Evolutionary conservation across 2,113 vertebrate species (phyloP).

Genomic region (Pseudois nayaur): DNA sequence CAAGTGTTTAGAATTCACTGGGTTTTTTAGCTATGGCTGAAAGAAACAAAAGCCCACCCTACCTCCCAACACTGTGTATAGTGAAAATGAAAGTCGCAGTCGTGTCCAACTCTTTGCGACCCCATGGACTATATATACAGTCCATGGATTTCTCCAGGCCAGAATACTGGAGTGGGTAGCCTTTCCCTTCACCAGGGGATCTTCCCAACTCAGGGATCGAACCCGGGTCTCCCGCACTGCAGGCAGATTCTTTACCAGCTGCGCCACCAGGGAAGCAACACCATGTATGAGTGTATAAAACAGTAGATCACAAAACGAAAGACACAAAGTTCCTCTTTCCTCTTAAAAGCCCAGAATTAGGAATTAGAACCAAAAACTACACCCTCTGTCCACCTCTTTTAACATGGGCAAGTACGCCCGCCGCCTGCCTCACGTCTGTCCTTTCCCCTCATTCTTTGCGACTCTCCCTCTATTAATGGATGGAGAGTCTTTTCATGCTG

Average conservation of each 20-base stretch:
- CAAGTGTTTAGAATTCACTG: background rate
- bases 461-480: background rate
- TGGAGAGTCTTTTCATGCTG: background rate
- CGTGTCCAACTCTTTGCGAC: too few species aligned
- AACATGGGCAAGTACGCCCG: rapidly evolving
- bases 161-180: too few species aligned
- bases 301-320: background rate
- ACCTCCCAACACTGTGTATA: background rate
- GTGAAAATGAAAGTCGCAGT: too few species aligned
- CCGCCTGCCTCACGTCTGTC: background rate
- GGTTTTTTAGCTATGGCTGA: background rate
- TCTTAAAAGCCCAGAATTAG: background rate
- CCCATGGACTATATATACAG: background rate
- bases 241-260: background rate
- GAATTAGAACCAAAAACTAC: background rate
- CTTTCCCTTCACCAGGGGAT: too few species aligned
- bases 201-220: too few species aligned
- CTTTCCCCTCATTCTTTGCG: background rate
- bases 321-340: background rate
- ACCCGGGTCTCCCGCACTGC: too few species aligned
- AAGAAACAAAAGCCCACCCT: background rate
- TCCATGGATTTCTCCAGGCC: background rate
- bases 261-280: background rate
- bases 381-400: background rate
- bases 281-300: background rate